Evolutionary conservation across 2,888 invertebrate species (phyloP), one percentile per base, ranked within the genome.

Genomic region (Agriopis aurantiaria): DNA sequence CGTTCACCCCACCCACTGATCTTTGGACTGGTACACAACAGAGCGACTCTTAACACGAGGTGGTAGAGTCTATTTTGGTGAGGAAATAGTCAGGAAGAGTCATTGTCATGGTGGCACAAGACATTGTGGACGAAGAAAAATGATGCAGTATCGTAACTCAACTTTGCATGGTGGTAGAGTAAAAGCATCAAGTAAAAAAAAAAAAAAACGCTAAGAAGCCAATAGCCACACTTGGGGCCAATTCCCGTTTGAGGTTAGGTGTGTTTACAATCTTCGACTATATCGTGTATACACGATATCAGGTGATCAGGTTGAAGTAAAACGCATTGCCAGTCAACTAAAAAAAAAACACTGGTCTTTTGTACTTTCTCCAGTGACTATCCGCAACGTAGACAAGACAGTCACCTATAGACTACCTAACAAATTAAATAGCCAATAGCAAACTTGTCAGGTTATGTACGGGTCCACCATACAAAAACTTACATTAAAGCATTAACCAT

Each of bases 1-100:
- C 92, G 80, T 91, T 91, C 84, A 93, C 88, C 92, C 80, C 85
- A 82, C 87, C 83, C 78, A 87, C 83, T 85, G 87, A 86, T 90
- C 86, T 88, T 88, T 87, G 82, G 76, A 82, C 78, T 84, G 85
- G 87, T 88, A 89, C 85, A 88, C 82, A 85, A 88, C 86, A 72
- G 58, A 51, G 56, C 71, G 74, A 73, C 79, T 83, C 82, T 86
- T 88, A 89, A 83, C 76, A 75, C 78, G 59, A 71, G 53, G 75
- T 40, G 66, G 57, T 81, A 83, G 74, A 75, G 83, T 77, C 75
- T 70, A 81, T 71, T 80, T 78, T 82, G 45, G 76, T 65, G 48
- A 57, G 60, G 10, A 46, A 49, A 62, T 8, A 41, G 56, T 33
- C 14, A 41, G n/a, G n/a, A n/a, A n/a, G 12, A 65, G 46, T 55